Conservation (phyloP, 2,113 vertebrate genomes). For the Lucifuga dentata region DNA sequence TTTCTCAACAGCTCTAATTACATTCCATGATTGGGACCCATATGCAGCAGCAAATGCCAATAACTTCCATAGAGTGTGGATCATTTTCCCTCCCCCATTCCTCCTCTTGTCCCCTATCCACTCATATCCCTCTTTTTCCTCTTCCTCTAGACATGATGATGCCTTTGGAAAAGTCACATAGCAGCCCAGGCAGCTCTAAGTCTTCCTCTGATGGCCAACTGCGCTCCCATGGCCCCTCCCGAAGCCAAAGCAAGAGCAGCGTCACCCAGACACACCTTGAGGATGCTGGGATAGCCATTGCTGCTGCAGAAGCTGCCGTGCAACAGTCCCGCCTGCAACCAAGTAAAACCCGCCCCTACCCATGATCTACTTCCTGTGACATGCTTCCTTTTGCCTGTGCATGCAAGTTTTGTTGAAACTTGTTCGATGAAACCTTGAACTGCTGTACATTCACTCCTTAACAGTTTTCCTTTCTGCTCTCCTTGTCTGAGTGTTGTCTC, state of each 20-base stretch:
- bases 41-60: not conserved
- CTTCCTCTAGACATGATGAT: constrained; percentile 88
- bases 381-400: constrained; percentile 90
- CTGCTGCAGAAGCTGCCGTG: constrained; percentile 96
- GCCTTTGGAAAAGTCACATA: constrained; percentile 98
- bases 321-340: constrained; percentile 98
- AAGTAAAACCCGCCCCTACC: constrained; percentile 98
- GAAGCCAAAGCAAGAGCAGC: constrained; percentile 99
- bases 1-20: constrained; percentile 40
- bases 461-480: constrained; percentile 54
- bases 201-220: constrained; percentile 98
- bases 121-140: constrained; percentile 7
- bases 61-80: not conserved
- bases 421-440: constrained; percentile 51
- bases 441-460: constrained; percentile 77
- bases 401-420: constrained; percentile 76
- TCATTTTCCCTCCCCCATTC: not conserved
- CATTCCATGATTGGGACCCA: not conserved
- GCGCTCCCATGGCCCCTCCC: constrained; percentile 95
- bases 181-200: constrained; percentile 98
- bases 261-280: constrained; percentile 98
- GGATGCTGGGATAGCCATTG: constrained; percentile 96
- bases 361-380: constrained; percentile 93
- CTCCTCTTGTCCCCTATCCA: not conserved
- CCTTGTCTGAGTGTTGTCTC: constrained; percentile 48